Conservation (phyloP, 2,888 invertebrate species). For the Empis livida region DNA sequence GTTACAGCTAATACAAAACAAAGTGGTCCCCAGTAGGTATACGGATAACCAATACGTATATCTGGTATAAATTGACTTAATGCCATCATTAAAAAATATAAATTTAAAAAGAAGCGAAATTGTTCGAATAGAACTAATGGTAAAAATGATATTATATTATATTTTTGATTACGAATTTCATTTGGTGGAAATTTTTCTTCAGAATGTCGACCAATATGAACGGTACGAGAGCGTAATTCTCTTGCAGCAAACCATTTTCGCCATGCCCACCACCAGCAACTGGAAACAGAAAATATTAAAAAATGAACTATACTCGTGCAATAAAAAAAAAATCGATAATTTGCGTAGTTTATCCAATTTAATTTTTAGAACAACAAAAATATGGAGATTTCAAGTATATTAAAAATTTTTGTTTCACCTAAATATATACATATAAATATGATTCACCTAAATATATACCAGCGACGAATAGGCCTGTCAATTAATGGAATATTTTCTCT, state of each 20-base stretch:
- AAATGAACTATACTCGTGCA: no score
- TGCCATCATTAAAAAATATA: slow-evolving; percentile 98
- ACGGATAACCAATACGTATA: slow-evolving; percentile 90
- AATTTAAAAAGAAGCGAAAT: slow-evolving; percentile 96
- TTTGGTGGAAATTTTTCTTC: slow-evolving; percentile 85
- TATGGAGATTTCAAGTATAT: no score
- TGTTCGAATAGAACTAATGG: slow-evolving; percentile 93
- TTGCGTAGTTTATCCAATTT: background rate
- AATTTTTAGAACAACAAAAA: no score
- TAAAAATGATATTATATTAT: slow-evolving; percentile 81
- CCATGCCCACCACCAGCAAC: slow-evolving; percentile 66
- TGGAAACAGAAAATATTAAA: background rate
- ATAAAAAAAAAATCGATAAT: background rate
- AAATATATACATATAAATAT: slow-evolving; percentile 11
- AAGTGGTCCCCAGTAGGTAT: slow-evolving; percentile 99
- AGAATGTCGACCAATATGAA: slow-evolving; percentile 61
- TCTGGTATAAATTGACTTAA: slow-evolving; percentile 95
- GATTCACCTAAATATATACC: slow-evolving; percentile 47
- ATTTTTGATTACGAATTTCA: slow-evolving; percentile 96
- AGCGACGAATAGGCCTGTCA: slow-evolving; percentile 46
- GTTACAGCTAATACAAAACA: slow-evolving; percentile 95
- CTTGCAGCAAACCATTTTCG: slow-evolving; percentile 58
- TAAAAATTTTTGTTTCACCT: no score
- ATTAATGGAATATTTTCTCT: slow-evolving; percentile 60
- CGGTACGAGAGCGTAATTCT: slow-evolving; percentile 62